Base-by-base conservation (phyloP, 2,797 vertebrate genomes). In the Schizopygopsis malacanthus region DNA sequence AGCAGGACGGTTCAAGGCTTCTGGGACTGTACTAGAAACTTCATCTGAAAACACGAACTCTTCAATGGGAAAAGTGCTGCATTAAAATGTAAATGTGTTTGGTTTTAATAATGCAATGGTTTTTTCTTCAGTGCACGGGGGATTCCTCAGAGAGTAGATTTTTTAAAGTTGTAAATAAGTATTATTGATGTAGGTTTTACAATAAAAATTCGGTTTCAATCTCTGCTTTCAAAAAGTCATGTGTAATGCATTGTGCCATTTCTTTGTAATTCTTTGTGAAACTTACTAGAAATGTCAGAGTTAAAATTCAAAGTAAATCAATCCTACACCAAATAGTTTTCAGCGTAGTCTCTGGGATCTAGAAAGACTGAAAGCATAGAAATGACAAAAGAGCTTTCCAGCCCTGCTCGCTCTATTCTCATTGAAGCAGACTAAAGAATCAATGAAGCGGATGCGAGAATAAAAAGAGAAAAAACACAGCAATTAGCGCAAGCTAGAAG, bases 401-500 rank as follows among this genome's bases (percentile, higher is more conserved):
- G n/a, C 28, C 28, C 50, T 56, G 50, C 50, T 56, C 3, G 1
- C 25, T 78, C 13, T 77, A 56, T 33, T n/a, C 16, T 61, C 37
- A 18, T 6, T 61, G 8, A 43, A 79, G 54, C n/a, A 43, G 22
- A 61, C 22, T 59, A 15, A 1, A 78, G 33, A 79, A 61, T 61
- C 54, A 79, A 59, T 7, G 61, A 59, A 79, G 39, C 54, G 1
- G 22, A 61, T 43, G 76, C 25, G 54, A 79, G 22, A 79, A 13
- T 33, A 39, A 33, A 16, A 47, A 65, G 22, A 80, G 59, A 65
- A 65, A 63, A n/a, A 45, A 20, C 41, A 1, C 41, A 47, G 41
- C 59, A 79, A 47, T 79, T 61, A 79, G 16, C 12, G 2, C 54
- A 59, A 78, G 76, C 76, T 59, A 16, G 76, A 61, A 78, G n/a